Evolutionary conservation across 2,888 invertebrate genomes (phyloP), one percentile per base, ranked within the genome.

Genomic region (Corbicula japonica): DNA sequence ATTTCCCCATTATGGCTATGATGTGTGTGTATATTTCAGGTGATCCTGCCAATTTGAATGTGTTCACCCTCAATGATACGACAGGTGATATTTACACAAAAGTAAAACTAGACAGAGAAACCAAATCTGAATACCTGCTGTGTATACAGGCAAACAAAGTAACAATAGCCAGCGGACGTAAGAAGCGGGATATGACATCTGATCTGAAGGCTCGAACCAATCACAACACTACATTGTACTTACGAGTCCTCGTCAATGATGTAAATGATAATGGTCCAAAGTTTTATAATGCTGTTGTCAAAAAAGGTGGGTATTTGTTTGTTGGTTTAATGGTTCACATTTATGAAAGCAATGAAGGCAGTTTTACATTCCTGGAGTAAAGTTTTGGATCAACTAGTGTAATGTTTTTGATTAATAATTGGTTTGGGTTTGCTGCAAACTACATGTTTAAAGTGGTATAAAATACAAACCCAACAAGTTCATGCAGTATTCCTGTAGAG

Each of bases 111-210:
- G 97, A 97, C 89, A 94, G 97, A 48, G 97, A 97, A 90, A 95
- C 95, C 26, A 96, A 96, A 75, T 95, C 96, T 0, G 95, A 95
- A 0, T 95, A 97, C 30, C 94, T 95, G 2, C 93, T 97, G 21
- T 96, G 96, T 88, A 95, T 96, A 0, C 95, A 96, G 85, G 97
- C 97, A 0, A 96, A 97, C 87, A 96, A 96, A 18, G 10, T 8
- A 2, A 96, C 96, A 0, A n/a, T n/a, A n/a, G 94, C 94, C 44
- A 96, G 96, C 6, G 69, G 70, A 0, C 81, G 87, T 0, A 72
- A 61, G 23, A 86, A 83, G 56, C 81, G 87, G 38, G 72, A 62
- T 30, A 60, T 70, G 21, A 44, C 35, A 5, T 26, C 15, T 0
- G 70, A 56, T 12, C 41, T 76, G 18, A n/a, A 28, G 10, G 30